Evolutionary conservation across 2,113 vertebrate genomes (phyloP), one percentile per base, ranked within the genome.

Genomic region (Cynopterus brachyotis): DNA sequence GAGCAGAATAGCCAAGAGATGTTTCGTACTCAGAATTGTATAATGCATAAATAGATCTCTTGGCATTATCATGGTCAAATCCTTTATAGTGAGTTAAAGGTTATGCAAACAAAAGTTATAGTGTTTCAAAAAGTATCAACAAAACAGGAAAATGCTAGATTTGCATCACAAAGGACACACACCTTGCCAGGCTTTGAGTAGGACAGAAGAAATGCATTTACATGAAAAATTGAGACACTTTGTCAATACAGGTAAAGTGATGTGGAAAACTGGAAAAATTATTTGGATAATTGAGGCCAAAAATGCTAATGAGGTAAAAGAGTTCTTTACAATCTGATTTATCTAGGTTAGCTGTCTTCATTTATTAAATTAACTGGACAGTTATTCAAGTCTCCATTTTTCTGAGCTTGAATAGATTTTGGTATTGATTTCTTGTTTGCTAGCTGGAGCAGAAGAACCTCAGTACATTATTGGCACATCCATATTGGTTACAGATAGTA

Each of bases 281-380:
- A 95, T 82, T 69, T 86, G 85, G 89, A 91, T 93, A 94, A 97
- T 86, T 96, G 67, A 96, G 84, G 64, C 53, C 60, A 85, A 96
- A 97, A 75, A 97, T 94, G 81, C 82, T 96, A 98, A 96, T 93
- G n/a, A 93, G n/a, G 55, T 91, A 96, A 95, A 91, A 96, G 32
- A 90, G 19, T 84, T 90, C 35, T 91, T 96, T 91, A 94, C 24
- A 91, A 78, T 76, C n/a, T 92, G 87, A 96, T 95, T 96, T 92
- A 94, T 94, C 84, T 94, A 87, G 24, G 59, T 91, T 78, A 73
- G 50, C 93, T 94, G 75, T 95, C 84, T 95, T 85, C 72, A 88
- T 72, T 88, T 96, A 97, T 98, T 95, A 95, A 96, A 91, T 94
- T 97, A 96, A 89, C 81, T 96, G 62, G 47, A 92, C 89, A 95